Evolutionary conservation across 2,797 vertebrate species (phyloP).

Genomic region (Onychomys torridus): DNA sequence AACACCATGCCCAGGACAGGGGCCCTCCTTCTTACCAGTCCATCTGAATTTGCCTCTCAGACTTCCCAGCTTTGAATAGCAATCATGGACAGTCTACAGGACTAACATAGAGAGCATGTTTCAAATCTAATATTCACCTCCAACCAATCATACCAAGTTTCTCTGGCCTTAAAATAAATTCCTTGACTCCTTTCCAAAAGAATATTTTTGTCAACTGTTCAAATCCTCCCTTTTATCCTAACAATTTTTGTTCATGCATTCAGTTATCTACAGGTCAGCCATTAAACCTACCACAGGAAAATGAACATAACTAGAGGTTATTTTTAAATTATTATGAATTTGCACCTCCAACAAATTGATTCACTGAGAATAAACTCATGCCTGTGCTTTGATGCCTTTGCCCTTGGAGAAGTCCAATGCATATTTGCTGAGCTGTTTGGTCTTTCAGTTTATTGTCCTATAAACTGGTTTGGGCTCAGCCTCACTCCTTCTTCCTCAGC

Average conservation of each 20-base stretch:
- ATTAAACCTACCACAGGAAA: background rate
- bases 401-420: background rate
- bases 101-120: background rate
- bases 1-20: background rate
- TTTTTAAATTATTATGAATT: conserved; percentile 2
- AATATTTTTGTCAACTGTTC: background rate
- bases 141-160: background rate
- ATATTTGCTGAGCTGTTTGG: background rate
- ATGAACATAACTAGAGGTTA: background rate
- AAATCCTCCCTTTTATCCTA: background rate
- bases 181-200: background rate
- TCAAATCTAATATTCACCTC: background rate
- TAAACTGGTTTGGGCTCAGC: background rate
- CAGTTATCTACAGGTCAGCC: background rate
- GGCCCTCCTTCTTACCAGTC: background rate
- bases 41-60: background rate
- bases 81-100: background rate
- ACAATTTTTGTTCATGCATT: background rate
- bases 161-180: conserved; percentile 4
- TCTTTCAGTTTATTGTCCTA: background rate
- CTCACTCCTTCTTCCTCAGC: background rate
- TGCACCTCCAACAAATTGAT: background rate
- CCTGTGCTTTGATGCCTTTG: background rate
- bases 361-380: background rate
- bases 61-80: background rate